phyloP scores from a whole-genome alignment of 2,888 invertebrate species.

The Didymodactylos carnosus region DNA sequence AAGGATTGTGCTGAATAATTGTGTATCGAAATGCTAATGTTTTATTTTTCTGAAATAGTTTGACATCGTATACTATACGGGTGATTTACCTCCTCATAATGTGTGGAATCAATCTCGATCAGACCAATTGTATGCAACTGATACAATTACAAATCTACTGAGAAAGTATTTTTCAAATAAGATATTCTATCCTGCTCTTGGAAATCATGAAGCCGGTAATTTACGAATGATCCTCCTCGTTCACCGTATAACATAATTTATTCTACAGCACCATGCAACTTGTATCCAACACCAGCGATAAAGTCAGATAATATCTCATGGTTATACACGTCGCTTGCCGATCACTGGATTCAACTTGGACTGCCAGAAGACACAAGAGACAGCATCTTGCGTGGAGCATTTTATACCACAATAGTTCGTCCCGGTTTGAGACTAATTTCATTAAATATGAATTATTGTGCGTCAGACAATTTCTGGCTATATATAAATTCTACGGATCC shows the following conservation, averaged over 20 bases:
- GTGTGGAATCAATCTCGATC: slow-evolving; percentile 17
- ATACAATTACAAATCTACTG: slow-evolving; percentile 1
- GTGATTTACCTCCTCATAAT: slow-evolving; percentile 21
- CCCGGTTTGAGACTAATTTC: slow-evolving; percentile 55
- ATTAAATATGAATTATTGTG: slow-evolving; percentile 62
- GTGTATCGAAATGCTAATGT: not conserved
- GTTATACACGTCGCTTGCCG: slow-evolving; percentile 54
- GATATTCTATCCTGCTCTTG: slow-evolving; percentile 57
- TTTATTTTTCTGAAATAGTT: not conserved
- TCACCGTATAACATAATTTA: no score
- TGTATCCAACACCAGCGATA: slow-evolving; percentile 37
- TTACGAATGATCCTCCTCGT: not conserved
- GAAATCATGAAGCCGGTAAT: slow-evolving; percentile 61
- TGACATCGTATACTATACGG: slow-evolving; percentile 19
- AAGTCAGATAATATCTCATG: slow-evolving; percentile 60
- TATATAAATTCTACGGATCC: slow-evolving; percentile 65
- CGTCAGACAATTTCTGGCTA: slow-evolving; percentile 81
- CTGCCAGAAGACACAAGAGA: not conserved
- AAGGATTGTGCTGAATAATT: not conserved
- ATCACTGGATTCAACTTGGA: slow-evolving; percentile 42
- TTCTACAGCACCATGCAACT: slow-evolving; percentile 18
- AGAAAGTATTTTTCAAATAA: slow-evolving; percentile 12
- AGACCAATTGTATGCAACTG: not conserved
- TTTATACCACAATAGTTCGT: slow-evolving; percentile 49
- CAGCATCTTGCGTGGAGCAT: slow-evolving; percentile 44